Base-by-base conservation (phyloP, 2,113 vertebrate genomes). In the Callopanchax toddi region DNA sequence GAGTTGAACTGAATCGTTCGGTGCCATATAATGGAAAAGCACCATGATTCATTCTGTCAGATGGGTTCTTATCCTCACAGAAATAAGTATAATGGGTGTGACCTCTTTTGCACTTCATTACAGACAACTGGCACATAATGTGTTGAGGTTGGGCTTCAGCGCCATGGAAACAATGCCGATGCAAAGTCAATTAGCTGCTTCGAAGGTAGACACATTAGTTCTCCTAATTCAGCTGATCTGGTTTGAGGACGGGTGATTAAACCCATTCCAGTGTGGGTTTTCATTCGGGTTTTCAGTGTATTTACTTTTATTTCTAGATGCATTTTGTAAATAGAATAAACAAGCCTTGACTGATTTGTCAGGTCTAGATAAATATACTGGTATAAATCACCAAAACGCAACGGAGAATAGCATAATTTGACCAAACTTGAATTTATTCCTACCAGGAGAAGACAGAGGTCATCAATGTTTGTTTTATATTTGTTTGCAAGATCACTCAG, bases 21-120 rank as follows among this genome's bases (percentile, higher is more conserved):
- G 18, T 37, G 21, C 29, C 32, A 21, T 15, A 18, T 36, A 37
- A 22, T 54, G 29, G 13, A 37, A 21, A 37, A 37, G 16, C 48
- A 9, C 16, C 23, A n/a, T 51, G 15, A 25, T 11, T 42, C 37
- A 42, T n/a, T 16, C 54, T 40, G 22, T 21, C 22, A 11, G 11
- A 4, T 6, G 12, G 6, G 8, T 21, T 26, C 22, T 21, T 43
- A 57, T 16, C 13, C 23, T 7, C 39, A 12, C 25, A 26, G 16
- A 58, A 58, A 58, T 29, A 43, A 43, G 39, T 17, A 11, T 20
- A 25, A 44, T 29, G 16, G 40, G 16, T n/a, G 17, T 57, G 16
- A 43, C 55, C 55, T 58, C 39, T 43, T 58, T 44, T 29, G 18
- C 21, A 42, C 55, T 29, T 40, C 23, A 16, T 58, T 43, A 43